Evolutionary conservation across 1,140 invertebrate species (phyloP).

Genomic region (Drosophila setifemur): DNA sequence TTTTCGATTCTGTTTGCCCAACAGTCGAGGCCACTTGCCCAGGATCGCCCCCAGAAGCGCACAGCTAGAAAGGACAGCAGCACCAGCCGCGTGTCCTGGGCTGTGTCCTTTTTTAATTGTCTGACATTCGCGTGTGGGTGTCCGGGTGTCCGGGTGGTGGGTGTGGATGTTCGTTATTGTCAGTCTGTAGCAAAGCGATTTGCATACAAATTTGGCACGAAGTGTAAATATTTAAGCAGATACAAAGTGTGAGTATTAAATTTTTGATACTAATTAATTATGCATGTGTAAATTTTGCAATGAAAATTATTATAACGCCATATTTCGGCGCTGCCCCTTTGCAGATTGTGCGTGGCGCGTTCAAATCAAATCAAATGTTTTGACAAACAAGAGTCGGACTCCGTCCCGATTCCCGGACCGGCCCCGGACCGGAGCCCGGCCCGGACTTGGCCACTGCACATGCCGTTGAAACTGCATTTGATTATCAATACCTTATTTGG

Average conservation of each 20-base stretch:
- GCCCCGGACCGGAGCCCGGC: neutral
- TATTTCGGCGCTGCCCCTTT: conserved; percentile 41
- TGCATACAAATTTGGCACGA: conserved; percentile 82
- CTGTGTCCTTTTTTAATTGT: conserved; percentile 73
- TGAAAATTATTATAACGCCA: conserved; percentile 80
- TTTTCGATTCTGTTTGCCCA: conserved; percentile 73
- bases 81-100: conserved; percentile 2
- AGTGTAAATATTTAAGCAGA: conserved; percentile 82
- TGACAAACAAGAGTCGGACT: conserved; percentile 38
- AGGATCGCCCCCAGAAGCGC: too few relatives aligned
- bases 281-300: conserved; percentile 81
- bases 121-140: conserved; percentile 47
- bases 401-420: neutral
- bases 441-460: neutral
- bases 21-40: conserved; percentile 19
- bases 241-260: conserved; percentile 81
- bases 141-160: conserved; percentile 12
- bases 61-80: too few relatives aligned
- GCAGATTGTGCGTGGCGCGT: neutral
- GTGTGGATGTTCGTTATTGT: conserved; percentile 63
- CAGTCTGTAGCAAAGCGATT: conserved; percentile 81
- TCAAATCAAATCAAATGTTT: conserved; percentile 48
- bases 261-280: conserved; percentile 82
- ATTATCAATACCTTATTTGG: neutral
- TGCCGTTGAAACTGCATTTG: neutral